Conservation (phyloP, 1,140 invertebrate species). For the Pinna nobilis region DNA sequence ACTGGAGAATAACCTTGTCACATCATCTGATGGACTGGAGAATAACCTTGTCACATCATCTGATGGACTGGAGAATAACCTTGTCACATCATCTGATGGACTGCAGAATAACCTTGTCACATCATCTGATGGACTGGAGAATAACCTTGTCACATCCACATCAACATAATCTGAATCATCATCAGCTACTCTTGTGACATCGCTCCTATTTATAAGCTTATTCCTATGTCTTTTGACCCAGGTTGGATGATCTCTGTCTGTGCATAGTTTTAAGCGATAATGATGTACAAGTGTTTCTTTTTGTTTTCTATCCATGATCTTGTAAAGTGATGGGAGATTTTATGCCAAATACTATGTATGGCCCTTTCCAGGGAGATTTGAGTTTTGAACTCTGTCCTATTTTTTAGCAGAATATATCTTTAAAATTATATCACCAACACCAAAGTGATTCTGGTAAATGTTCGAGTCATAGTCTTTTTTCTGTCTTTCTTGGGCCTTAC, state of each 20-base stretch:
- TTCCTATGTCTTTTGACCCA: constrained; percentile 8
- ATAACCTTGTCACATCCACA: no score
- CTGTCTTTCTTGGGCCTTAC: not conserved
- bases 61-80: no score
- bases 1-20: no score
- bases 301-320: not conserved
- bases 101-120: no score
- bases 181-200: constrained; percentile 8
- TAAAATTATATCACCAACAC: constrained; percentile 3
- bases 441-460: not conserved
- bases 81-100: no score
- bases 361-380: constrained; percentile 4
- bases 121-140: no score
- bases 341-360: constrained; percentile 2
- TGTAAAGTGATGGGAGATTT: not conserved
- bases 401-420: constrained; percentile 14
- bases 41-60: no score
- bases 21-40: no score
- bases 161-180: not conserved
- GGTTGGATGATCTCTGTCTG: not conserved
- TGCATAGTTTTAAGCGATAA: not conserved
- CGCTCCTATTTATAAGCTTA: not conserved
- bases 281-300: not conserved
- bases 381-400: constrained; percentile 15
- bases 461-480: constrained; percentile 6